phyloP scores from a whole-genome alignment of 2,888 invertebrate genomes.

The Microchrysa polita region DNA sequence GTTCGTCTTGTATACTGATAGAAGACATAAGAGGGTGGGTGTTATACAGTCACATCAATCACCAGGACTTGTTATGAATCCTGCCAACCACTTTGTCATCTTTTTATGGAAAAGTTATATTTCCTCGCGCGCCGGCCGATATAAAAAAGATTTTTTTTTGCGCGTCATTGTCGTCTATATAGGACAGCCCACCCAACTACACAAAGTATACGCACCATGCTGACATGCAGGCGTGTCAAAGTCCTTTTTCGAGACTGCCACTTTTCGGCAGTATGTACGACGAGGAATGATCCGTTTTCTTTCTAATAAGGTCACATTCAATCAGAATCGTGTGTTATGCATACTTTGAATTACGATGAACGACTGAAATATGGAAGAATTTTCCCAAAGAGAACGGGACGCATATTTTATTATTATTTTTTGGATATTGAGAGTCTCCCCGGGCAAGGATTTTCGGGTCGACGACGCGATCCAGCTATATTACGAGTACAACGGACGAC shows the following conservation, averaged over 20 bases:
- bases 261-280: background rate
- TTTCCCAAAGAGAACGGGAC: background rate
- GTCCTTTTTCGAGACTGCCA: slow-evolving; percentile 10
- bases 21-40: background rate
- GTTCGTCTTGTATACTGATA: too few species aligned
- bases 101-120: slow-evolving; percentile 30
- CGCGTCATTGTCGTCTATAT: too few species aligned
- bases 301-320: slow-evolving; percentile 6
- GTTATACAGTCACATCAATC: slow-evolving; percentile 21
- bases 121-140: background rate
- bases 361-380: background rate
- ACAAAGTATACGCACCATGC: background rate
- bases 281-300: slow-evolving; percentile 10
- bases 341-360: background rate
- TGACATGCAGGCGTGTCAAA: slow-evolving; percentile 10
- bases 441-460: slow-evolving; percentile 11
- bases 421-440: background rate
- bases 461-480: too few species aligned
- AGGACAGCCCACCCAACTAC: too few species aligned
- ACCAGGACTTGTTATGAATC: slow-evolving; percentile 12
- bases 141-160: too few species aligned
- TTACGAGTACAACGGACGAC: too few species aligned
- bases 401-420: background rate
- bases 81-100: slow-evolving; percentile 15
- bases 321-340: slow-evolving; percentile 13